phyloP scores from a whole-genome alignment of 2,888 invertebrate species.

The Blera fallax region DNA sequence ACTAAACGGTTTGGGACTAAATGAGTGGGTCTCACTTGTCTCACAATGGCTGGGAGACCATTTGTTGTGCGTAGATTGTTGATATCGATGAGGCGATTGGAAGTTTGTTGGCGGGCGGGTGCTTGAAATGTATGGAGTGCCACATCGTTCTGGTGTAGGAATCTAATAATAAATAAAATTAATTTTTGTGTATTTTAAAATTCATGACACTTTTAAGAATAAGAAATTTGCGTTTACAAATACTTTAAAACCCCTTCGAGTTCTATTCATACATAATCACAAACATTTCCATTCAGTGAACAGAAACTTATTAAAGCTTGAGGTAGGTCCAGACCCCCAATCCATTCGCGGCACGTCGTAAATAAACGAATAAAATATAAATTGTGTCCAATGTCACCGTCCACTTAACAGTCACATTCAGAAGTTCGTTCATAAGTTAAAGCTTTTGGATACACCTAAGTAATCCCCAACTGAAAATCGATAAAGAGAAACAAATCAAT shows the following conservation, averaged over 20 bases:
- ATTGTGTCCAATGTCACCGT: neutral
- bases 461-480: conserved; percentile 4
- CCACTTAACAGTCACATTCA: neutral
- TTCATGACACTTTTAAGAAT: no score
- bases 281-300: neutral
- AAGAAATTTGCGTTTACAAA: neutral
- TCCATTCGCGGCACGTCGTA: neutral
- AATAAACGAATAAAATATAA: neutral
- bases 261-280: neutral
- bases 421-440: neutral
- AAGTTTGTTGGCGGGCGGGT: conserved; percentile 37
- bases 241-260: neutral
- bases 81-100: conserved; percentile 60
- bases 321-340: neutral
- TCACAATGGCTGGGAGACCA: conserved; percentile 46
- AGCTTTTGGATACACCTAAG: neutral
- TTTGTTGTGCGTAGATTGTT: conserved; percentile 48
- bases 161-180: conserved; percentile 15
- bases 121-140: conserved; percentile 40
- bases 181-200: no score
- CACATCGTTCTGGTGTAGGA: conserved; percentile 44
- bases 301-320: neutral
- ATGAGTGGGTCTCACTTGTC: conserved; percentile 20
- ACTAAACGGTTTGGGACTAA: conserved; percentile 40
- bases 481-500: neutral